Evolutionary conservation across 30 jellyfish, hydroid and myxozoan genomes (phyloP).

Genomic region (Cassiopea andromeda): DNA sequence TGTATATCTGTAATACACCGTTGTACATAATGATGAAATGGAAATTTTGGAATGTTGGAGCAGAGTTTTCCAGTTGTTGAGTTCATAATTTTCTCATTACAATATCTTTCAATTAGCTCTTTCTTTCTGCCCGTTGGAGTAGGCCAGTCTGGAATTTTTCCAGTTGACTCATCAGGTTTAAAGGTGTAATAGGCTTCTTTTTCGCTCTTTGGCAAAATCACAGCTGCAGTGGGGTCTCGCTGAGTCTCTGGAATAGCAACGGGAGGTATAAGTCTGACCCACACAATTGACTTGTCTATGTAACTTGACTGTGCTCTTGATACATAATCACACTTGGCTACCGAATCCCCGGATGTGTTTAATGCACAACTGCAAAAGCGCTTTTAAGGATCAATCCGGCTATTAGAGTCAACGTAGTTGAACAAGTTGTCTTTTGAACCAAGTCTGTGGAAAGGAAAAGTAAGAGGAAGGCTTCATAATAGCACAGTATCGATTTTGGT

Average conservation of each 20-base stretch:
- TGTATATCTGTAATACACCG: conserved; percentile 41
- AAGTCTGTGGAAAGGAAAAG: neutral
- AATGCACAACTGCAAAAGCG: neutral
- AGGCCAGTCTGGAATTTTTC: conserved; percentile 28
- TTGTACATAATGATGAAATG: neutral
- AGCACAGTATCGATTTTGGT: neutral
- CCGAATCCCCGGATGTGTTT: neutral
- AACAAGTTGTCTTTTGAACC: neutral
- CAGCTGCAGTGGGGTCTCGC: neutral
- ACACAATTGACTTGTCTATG: neutral
- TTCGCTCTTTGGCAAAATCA: neutral
- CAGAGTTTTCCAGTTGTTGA: conserved; percentile 50
- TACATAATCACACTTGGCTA: neutral
- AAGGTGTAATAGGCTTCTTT: conserved; percentile 15
- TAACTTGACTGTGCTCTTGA: neutral
- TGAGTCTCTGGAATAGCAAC: neutral
- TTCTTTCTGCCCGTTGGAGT: conserved; percentile 32
- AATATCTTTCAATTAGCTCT: neutral
- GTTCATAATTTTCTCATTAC: conserved; percentile 1
- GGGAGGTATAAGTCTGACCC: neutral
- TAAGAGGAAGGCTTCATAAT: too few species aligned
- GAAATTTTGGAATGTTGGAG: neutral
- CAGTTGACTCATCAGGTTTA: conserved; percentile 1
- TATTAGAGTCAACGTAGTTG: neutral
- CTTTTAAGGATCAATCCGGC: neutral